Evolutionary conservation across 2,113 vertebrate genomes (phyloP), one percentile per base, ranked within the genome.

Genomic region (Centropristis striata): DNA sequence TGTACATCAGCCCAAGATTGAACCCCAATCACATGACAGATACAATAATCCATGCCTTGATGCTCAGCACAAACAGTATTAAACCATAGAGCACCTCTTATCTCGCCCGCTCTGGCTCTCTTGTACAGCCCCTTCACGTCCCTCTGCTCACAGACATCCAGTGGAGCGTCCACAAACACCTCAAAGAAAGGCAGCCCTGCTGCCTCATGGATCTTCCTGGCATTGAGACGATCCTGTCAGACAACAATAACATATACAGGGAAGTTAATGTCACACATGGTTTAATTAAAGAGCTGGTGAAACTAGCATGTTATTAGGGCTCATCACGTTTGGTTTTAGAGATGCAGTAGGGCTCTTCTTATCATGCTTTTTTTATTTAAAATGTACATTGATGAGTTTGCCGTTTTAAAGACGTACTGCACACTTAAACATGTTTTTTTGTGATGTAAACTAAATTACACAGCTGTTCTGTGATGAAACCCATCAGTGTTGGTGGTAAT

Each of bases 121-220:
- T 99, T 99, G 89, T 99, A 99, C 14, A 99, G 95, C 8, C 98
- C 98, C 87, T 99, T 99, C 57, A 97, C 98, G 47, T 99, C 98
- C 84, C 98, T 96, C 93, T 98, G 96, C 80, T 99, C 98, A 81
- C 98, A 99, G 49, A 99, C 97, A 13, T 99, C 96, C 87, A 99
- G 85, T 0, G 98, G 98, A 23, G 98, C 98, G 57, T 99, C 98
- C 46, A 99, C 97, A 92, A 99, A 99, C 13, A 99, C 97, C 91
- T 99, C 98, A 76, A 99, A 99, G 85, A 99, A 99, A 3, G 98
- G 98, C 71, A 99, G 91, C 18, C 97, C 97, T 7, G 97, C 96
- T 0, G 95, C 96, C 88, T 99, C 97, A 0, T 99, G 98, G 86
- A 99, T 99, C 81, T 90, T 96, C 76, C 98, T 96, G 25, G 98